Evolutionary conservation across 2,113 vertebrate species (phyloP).

Genomic region (Serilophus lunatus): DNA sequence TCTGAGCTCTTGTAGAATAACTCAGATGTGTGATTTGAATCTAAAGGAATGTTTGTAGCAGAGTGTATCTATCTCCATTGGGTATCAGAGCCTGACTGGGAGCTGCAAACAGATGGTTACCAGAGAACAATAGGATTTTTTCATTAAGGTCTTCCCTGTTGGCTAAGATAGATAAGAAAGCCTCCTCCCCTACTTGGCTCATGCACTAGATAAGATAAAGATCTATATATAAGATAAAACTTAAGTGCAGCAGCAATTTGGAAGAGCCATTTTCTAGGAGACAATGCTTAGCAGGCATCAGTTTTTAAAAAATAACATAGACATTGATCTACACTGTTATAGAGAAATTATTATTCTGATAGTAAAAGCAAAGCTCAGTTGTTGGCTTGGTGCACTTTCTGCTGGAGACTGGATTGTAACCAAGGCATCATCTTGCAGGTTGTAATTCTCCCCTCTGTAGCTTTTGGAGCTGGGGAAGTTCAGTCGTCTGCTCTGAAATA

Average conservation of each 20-base stretch:
- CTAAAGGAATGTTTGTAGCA: not conserved
- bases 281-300: not conserved
- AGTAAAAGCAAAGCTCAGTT: not conserved
- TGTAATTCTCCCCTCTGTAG: not conserved
- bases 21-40: not conserved
- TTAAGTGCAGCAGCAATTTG: not conserved
- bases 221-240: conserved; percentile 9
- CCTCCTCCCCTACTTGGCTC: conserved; percentile 5
- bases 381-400: not conserved
- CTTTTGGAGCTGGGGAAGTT: not conserved
- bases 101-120: not conserved
- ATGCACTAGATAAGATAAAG: not conserved
- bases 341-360: not conserved
- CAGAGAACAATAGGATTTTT: not conserved
- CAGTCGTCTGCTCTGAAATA: not conserved
- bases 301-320: not conserved
- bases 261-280: not conserved
- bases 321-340: not conserved
- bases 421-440: not conserved
- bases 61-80: not conserved
- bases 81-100: not conserved
- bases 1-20: not conserved
- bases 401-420: not conserved
- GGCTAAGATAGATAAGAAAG: not conserved
- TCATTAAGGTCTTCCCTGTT: conserved; percentile 9